phyloP scores from a whole-genome alignment of 2,797 vertebrate species.

The Sebastes trivittatus region DNA sequence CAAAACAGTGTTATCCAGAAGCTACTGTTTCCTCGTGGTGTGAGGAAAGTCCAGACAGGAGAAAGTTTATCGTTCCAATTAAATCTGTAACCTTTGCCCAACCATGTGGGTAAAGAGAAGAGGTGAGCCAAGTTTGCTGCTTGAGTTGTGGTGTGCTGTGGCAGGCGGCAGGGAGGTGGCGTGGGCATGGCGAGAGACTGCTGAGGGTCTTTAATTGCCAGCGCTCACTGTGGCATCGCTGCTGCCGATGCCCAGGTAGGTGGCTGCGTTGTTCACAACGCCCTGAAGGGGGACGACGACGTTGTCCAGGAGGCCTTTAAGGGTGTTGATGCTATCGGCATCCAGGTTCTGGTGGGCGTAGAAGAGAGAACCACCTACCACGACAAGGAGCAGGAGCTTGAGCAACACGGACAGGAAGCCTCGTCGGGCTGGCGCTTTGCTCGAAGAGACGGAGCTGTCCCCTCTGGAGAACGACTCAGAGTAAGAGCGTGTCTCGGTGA shows the following conservation, averaged over 20 bases:
- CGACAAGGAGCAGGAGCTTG: constrained; percentile 88
- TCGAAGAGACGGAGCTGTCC: not conserved
- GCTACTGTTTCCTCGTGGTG: constrained; percentile 57
- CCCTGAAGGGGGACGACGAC: constrained; percentile 56
- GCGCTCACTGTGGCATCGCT: constrained; percentile 1
- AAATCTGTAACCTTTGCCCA: constrained; percentile 61
- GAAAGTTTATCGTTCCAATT: constrained; percentile 56
- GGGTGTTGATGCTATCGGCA: constrained; percentile 84
- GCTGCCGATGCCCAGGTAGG: constrained; percentile 67
- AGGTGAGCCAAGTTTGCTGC: constrained; percentile 49
- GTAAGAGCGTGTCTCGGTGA: constrained; percentile 66
- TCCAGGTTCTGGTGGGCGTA: constrained; percentile 92
- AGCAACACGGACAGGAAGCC: constrained; percentile 86
- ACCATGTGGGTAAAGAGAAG: constrained; percentile 43
- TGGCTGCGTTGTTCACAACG: constrained; percentile 41
- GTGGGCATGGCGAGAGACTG: constrained; percentile 21
- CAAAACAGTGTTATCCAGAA: constrained; percentile 60
- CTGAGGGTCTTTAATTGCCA: constrained; percentile 63
- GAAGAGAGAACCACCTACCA: constrained; percentile 83
- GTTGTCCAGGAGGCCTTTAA: constrained; percentile 70
- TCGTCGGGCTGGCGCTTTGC: constrained; percentile 79
- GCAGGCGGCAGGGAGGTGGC: constrained; percentile 49
- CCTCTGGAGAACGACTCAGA: constrained; percentile 60
- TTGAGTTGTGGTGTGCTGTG: constrained; percentile 56
- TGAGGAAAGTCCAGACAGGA: constrained; percentile 52